Percentiles rank a stretch among this genome's conserved stretches.
Conservation (phyloP, 2,888 invertebrate genomes). For the Euplexia lucipara region DNA sequence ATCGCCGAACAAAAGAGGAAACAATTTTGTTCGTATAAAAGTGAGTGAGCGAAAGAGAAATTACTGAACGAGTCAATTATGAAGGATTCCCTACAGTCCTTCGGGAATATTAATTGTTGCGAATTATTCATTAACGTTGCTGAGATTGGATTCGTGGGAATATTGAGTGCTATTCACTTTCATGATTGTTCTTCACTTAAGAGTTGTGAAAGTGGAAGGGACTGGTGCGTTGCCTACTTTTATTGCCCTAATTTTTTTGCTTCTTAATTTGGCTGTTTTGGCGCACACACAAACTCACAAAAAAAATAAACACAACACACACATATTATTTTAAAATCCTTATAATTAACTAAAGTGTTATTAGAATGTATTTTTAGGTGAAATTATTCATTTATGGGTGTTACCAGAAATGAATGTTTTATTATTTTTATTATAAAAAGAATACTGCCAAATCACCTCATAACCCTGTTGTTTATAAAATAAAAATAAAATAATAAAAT, state of each 20-base stretch:
- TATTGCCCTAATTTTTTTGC: constrained; percentile 17
- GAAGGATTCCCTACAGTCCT: constrained; percentile 43
- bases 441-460: too few species aligned
- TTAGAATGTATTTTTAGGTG: too few species aligned
- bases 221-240: background rate
- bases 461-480: too few species aligned
- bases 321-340: too few species aligned
- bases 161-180: constrained; percentile 46
- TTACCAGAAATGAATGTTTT: too few species aligned
- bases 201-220: constrained; percentile 18
- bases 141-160: constrained; percentile 38
- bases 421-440: too few species aligned
- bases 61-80: constrained; percentile 60
- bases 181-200: constrained; percentile 39
- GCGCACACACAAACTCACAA: too few species aligned
- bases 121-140: constrained; percentile 56
- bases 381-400: too few species aligned
- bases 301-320: too few species aligned
- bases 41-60: constrained; percentile 41
- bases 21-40: constrained; percentile 57
- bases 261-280: too few species aligned
- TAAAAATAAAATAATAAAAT: too few species aligned
- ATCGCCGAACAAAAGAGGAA: constrained; percentile 49
- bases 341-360: too few species aligned
- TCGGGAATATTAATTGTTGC: constrained; percentile 59